Conservation (phyloP, 1,140 invertebrate genomes). For the Maconellicoccus hirsutus region DNA sequence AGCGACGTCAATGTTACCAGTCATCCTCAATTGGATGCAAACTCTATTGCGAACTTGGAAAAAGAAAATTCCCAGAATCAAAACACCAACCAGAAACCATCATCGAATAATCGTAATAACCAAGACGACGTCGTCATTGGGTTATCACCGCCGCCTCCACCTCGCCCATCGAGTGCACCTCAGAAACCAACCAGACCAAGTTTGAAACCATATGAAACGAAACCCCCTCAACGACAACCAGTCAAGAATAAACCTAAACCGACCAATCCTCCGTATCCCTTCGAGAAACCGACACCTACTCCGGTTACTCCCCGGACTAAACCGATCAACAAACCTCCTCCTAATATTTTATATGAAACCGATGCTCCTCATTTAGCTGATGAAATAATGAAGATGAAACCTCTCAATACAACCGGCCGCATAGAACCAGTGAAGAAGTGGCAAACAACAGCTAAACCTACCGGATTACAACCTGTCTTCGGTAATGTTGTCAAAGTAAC, state of each 20-base stretch:
- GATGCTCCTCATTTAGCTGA: not conserved
- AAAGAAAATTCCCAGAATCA: not conserved
- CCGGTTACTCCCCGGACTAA: not conserved
- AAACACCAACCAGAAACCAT: not conserved
- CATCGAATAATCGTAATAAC: not conserved
- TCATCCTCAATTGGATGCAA: not conserved
- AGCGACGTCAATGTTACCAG: not conserved
- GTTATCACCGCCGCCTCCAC: conserved; percentile 26
- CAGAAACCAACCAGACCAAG: not conserved
- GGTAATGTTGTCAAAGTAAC: not conserved
- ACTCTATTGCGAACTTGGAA: not conserved
- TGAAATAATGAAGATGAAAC: conserved; percentile 20
- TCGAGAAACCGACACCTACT: conserved; percentile 30
- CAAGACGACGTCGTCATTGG: conserved; percentile 29
- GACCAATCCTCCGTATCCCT: conserved; percentile 32
- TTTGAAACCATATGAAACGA: conserved; percentile 23
- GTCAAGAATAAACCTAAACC: conserved; percentile 21
- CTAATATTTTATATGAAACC: conserved; percentile 10
- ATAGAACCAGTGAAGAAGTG: conserved; percentile 26
- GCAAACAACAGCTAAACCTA: conserved; percentile 21
- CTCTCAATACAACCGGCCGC: conserved; percentile 15
- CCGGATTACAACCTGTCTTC: not conserved
- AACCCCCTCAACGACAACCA: conserved; percentile 23
- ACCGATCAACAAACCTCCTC: conserved; percentile 6
- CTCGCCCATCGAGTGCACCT: conserved; percentile 17